These are phyloP conservation scores for Naja naja DNA, from an alignment of 2,113 vertebrate species.

Conservation along the genomic window DNA sequence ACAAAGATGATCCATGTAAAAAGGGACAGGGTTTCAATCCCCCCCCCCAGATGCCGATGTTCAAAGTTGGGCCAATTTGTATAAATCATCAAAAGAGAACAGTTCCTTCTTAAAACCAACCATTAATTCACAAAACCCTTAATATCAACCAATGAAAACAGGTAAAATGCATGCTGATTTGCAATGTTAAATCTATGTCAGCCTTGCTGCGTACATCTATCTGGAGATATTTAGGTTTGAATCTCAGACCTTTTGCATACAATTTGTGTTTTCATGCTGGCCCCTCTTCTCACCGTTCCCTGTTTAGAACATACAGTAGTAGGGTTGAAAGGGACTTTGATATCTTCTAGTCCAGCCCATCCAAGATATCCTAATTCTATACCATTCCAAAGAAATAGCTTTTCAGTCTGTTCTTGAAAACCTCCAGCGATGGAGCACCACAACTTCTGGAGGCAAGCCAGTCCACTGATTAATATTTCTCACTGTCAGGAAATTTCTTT, in stretches of 20 bases:
- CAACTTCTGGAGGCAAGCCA: not conserved
- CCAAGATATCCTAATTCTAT: not conserved
- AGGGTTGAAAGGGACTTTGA: not conserved
- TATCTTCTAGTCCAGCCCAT: not conserved
- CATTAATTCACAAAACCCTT: not conserved
- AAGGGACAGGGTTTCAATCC: not conserved
- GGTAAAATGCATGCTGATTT: not conserved
- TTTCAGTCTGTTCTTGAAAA: no score
- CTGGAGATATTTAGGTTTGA: not conserved
- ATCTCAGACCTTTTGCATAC: not conserved
- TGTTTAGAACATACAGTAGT: not conserved
- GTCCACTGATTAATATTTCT: not conserved
- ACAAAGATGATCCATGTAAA: not conserved
- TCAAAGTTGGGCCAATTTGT: not conserved
- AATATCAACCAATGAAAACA: not conserved
- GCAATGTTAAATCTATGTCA: not conserved
- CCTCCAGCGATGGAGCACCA: no score
- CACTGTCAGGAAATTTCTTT: not conserved
- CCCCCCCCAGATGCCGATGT: not conserved
- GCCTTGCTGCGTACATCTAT: not conserved
- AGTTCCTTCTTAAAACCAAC: not conserved
- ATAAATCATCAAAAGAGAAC: not conserved
- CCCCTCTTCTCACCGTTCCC: not conserved
- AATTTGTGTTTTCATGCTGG: not conserved
- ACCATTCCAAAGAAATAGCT: no score